Conservation (phyloP, 2,113 vertebrate genomes). For the Dromaius novaehollandiae region DNA sequence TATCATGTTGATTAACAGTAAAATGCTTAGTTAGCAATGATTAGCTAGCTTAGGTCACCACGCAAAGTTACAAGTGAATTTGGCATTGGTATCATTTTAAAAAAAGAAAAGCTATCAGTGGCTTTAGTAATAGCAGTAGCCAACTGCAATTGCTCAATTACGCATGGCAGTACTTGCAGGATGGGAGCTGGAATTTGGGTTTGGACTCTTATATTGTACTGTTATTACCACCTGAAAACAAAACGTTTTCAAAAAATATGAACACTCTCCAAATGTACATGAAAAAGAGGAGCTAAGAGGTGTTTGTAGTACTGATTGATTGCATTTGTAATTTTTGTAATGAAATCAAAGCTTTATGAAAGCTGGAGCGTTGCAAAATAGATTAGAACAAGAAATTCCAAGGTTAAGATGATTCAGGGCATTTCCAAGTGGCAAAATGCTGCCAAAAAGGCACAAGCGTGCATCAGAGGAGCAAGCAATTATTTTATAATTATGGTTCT, state of each 20-base stretch:
- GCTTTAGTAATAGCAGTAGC: not conserved
- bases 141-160: not conserved
- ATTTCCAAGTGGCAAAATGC: not conserved
- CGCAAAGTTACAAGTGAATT: not conserved
- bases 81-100: not conserved
- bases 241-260: not conserved
- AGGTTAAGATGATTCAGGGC: not conserved
- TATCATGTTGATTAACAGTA: not conserved
- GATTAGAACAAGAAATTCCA: not conserved
- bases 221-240: not conserved
- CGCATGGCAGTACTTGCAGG: not conserved
- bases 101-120: not conserved
- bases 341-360: not conserved
- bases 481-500: not conserved
- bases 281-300: not conserved
- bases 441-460: not conserved
- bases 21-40: not conserved
- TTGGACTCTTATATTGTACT: rapidly evolving
- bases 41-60: not conserved
- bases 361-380: not conserved
- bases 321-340: not conserved
- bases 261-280: not conserved
- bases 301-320: not conserved
- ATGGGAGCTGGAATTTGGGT: not conserved
- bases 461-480: not conserved